Evolutionary conservation across 1,140 invertebrate genomes (phyloP), one percentile per base, ranked within the genome.

Genomic region (Hylaeus volcanicus): DNA sequence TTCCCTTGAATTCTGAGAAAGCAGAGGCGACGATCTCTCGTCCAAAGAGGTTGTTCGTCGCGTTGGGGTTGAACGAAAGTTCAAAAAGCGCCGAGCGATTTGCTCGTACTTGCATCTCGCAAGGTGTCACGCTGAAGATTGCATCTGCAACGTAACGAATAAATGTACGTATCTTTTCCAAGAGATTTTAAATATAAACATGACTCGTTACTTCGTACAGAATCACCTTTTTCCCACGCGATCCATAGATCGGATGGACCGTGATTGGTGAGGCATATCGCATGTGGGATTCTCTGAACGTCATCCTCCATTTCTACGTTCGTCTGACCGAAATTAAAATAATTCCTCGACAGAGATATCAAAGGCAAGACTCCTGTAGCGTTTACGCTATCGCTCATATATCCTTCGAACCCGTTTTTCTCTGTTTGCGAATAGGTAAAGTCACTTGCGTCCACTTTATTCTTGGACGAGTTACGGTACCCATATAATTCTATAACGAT

Each of bases 401-500:
- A 92, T 58, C 73, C 77, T 74, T 88, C 82, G 37, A 89, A 90
- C 45, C 70, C 71, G 65, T 61, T 65, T 75, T 84, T 71, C n/a
- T 81, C 64, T 41, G 53, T 81, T 26, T 58, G n/a, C 45, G 73
- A 56, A 77, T 82, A 82, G 43, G 58, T 37, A 55, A 81, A 79
- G n/a, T 61, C 45, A 37, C 26, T 43, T 11, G 55, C 3, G 37
- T 61, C 14, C 5, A 9, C 1, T 51, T 64, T 15, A 43, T 53
- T 48, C 70, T 75, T 75, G 72, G 1, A 45, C 15, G 53, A 14
- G 11, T 53, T 78, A 55, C 75, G 85, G 4, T 86, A 85, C 0
- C 91, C 91, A 55, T 90, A 88, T n/a, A 92, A 66, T 70, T 89
- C 86, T n/a, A 92, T 78, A 48, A 88, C 82, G 69, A 92, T 87